Evolutionary conservation across 2,797 vertebrate genomes (phyloP).

Genomic region (Helarctos malayanus): DNA sequence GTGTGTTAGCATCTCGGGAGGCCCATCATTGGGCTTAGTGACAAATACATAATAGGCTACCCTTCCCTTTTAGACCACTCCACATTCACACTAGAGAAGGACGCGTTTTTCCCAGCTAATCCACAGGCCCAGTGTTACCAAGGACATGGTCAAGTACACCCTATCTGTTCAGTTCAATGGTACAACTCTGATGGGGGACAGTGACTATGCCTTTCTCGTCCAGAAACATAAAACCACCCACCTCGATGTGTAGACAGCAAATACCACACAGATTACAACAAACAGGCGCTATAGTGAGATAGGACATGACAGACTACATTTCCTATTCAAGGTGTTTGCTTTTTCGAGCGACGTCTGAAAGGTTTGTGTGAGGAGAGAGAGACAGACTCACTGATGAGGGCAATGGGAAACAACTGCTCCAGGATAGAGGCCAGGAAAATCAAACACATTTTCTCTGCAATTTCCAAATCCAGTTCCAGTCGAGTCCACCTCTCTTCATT

Average conservation of each 20-base stretch:
- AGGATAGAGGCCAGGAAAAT: background rate
- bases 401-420: background rate
- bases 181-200: background rate
- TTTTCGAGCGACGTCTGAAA: background rate
- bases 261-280: accelerated
- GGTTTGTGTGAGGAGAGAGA: background rate
- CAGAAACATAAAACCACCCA: background rate
- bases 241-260: background rate
- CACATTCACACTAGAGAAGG: background rate
- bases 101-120: background rate
- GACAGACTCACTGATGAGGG: background rate
- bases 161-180: background rate
- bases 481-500: background rate
- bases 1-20: no score
- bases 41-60: background rate
- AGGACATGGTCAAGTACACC: background rate
- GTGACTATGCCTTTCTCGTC: background rate
- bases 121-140: background rate
- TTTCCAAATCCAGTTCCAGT: background rate
- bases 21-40: background rate
- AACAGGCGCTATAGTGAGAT: background rate
- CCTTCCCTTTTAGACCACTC: background rate
- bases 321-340: background rate
- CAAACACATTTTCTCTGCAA: background rate
- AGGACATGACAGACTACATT: background rate